Conservation (phyloP, 1,140 invertebrate species). For the Hycleus cichorii region DNA sequence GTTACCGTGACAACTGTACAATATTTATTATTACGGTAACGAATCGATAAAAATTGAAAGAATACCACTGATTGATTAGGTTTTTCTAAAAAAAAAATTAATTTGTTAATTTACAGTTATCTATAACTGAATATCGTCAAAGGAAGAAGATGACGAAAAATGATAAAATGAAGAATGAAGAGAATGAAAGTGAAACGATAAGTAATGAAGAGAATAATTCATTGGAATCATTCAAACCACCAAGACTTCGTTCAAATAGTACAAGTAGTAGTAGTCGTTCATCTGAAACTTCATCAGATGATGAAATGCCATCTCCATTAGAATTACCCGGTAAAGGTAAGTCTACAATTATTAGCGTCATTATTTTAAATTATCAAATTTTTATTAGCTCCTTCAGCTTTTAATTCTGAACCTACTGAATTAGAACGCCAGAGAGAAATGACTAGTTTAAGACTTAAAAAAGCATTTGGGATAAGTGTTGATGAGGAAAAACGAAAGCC, state of each 20-base stretch:
- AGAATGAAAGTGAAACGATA: constrained; percentile 15
- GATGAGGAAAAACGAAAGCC: constrained; percentile 33
- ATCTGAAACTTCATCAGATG: constrained; percentile 47
- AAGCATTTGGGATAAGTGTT: constrained; percentile 35
- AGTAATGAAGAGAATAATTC: constrained; percentile 37
- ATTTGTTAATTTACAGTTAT: constrained; percentile 45
- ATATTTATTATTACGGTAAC: no score
- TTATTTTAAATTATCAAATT: constrained; percentile 1
- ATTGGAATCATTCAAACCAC: constrained; percentile 37
- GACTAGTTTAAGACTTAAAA: constrained; percentile 62
- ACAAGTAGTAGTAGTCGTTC: constrained; percentile 48
- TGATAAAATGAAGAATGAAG: constrained; percentile 27
- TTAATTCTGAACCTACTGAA: constrained; percentile 60
- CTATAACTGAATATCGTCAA: constrained; percentile 63
- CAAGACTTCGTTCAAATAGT: constrained; percentile 44
- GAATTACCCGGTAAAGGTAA: constrained; percentile 21
- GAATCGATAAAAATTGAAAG: no score
- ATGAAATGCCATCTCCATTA: constrained; percentile 43
- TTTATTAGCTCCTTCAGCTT: constrained; percentile 38
- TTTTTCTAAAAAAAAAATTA: no score
- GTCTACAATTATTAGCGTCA: neutral
- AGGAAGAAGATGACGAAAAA: constrained; percentile 50
- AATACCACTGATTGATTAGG: no score
- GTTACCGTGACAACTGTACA: no score
- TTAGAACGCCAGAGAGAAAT: constrained; percentile 68